phyloP scores from a whole-genome alignment of 2,113 vertebrate species.

The Plecotus auritus region DNA sequence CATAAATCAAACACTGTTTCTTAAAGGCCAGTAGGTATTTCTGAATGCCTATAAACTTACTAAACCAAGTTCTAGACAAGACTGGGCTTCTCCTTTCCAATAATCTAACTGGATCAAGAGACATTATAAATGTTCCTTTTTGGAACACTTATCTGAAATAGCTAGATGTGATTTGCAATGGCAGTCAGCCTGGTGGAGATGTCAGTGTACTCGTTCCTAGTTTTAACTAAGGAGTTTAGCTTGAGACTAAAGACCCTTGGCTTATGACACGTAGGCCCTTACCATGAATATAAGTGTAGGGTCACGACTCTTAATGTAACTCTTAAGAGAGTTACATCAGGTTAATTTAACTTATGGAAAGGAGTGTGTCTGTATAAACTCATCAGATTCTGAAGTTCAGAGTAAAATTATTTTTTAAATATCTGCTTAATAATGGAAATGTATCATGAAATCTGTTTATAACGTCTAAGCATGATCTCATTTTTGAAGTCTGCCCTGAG shows the following conservation, averaged over 20 bases:
- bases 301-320: background rate
- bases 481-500: background rate
- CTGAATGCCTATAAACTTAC: slow-evolving; percentile 19
- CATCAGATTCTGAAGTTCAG: background rate
- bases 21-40: background rate
- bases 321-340: background rate
- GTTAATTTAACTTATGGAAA: background rate
- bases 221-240: background rate
- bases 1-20: background rate
- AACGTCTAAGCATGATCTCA: background rate
- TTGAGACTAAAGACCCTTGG: background rate
- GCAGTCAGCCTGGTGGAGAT: background rate
- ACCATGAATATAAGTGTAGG: background rate
- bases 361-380: background rate
- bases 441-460: background rate
- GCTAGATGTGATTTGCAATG: background rate
- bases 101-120: background rate
- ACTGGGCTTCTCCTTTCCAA: background rate
- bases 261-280: background rate
- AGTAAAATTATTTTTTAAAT: background rate
- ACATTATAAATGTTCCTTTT: background rate
- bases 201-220: background rate
- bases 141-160: slow-evolving; percentile 24
- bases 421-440: background rate
- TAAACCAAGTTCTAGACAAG: background rate